Evolutionary conservation across 1,140 invertebrate genomes (phyloP), one percentile per base, ranked within the genome.

Genomic region (Drosophila quadrilineata): DNA sequence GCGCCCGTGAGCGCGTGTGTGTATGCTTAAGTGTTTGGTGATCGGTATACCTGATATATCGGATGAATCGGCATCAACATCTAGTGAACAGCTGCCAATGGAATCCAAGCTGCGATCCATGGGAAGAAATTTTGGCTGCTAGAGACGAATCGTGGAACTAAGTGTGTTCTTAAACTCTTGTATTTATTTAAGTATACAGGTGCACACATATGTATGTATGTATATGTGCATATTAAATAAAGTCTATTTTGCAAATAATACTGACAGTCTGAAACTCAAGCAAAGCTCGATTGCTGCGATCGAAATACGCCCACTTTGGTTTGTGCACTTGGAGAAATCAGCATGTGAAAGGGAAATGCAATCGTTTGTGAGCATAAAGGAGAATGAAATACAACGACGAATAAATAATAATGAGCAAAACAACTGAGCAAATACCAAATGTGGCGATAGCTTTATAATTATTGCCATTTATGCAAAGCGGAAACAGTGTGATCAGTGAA

Each of bases 1-100:
- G 38, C 38, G 17, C 19, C 8, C 63, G 28, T 54, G 56, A 73
- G 33, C 24, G 28, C 19, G 46, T 33, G 36, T 12, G 40, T 14
- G 60, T 19, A 28, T 31, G 38, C 16, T 16, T 31, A 22, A 26
- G 33, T 43, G 40, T 9, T 6, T 49, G 21, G 12, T 35, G 31
- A 33, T 36, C 14, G 50, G 33, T 36, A 66, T 93, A 95, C 94
- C 94, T 95, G 94, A 95, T 89, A 94, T 93, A 88, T 95, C 94
- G 80, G 94, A 95, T 65, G 93, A 94, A 88, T 93, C 93, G 26
- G 93, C 93, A 82, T 96, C 94, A 87, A 95, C 93, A 90, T 96
- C 95, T 73, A 96, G 90, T 22, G 95, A 96, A 91, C 95, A 96
- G 89, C 94, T 94, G 59, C 95, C 95, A 67, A 96, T 96, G 2